phyloP scores from a whole-genome alignment of 2,113 vertebrate genomes.

The Baryphthengus martii region DNA sequence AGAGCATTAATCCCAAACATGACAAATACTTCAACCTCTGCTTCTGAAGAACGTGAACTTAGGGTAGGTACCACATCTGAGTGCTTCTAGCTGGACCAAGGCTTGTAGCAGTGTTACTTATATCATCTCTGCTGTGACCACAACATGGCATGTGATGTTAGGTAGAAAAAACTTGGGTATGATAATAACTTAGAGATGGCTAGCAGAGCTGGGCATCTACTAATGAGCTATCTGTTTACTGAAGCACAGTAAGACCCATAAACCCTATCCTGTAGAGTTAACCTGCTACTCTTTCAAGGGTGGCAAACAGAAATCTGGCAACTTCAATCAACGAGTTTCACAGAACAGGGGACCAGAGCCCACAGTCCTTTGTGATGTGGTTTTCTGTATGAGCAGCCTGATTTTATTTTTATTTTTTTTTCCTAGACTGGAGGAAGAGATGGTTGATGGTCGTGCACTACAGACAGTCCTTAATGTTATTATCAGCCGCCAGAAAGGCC shows the following conservation, averaged over 20 bases:
- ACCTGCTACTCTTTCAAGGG: not conserved
- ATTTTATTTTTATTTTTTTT: constrained; percentile 10
- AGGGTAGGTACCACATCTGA: not conserved
- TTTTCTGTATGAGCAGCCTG: constrained; percentile 8
- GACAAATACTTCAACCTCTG: not conserved
- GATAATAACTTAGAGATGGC: not conserved
- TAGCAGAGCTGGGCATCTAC: not conserved
- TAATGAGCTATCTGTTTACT: not conserved
- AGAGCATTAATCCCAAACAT: not conserved
- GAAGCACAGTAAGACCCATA: not conserved
- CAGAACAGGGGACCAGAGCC: not conserved
- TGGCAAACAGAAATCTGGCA: not conserved
- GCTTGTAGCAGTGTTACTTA: not conserved
- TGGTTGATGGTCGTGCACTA: not conserved
- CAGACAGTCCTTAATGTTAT: not conserved
- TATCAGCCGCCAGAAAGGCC: not conserved
- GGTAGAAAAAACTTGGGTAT: not conserved
- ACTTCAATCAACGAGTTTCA: not conserved
- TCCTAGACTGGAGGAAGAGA: constrained; percentile 29
- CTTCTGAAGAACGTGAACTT: not conserved
- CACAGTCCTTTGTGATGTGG: not conserved
- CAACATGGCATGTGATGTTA: not conserved
- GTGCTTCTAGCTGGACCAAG: not conserved
- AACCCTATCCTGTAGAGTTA: not conserved
- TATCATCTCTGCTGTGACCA: not conserved